Percentiles rank a stretch among this genome's conserved stretches.
Conservation (phyloP, 2,888 invertebrate species). For the Pollenia griseotomentosa region DNA sequence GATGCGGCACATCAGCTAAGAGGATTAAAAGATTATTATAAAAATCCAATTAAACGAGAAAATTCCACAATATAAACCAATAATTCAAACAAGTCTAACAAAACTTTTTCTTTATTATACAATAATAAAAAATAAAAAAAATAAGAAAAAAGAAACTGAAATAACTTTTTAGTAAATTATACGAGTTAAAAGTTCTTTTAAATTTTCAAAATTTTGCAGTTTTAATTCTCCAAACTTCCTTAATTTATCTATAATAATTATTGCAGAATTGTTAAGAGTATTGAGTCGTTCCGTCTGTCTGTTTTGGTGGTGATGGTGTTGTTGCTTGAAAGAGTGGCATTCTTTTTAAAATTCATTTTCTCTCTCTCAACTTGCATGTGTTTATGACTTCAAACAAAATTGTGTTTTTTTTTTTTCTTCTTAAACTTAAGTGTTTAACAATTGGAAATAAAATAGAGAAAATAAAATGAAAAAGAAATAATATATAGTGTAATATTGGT, state of each 20-base stretch:
- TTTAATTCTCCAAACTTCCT: conserved; percentile 43
- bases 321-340: conserved; percentile 3
- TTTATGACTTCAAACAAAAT: conserved; percentile 39
- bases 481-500: conserved; percentile 33
- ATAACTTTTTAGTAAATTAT: background rate
- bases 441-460: conserved; percentile 46
- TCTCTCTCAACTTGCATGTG: background rate
- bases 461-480: conserved; percentile 3
- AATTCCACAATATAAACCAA: conserved; percentile 20
- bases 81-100: conserved; percentile 35
- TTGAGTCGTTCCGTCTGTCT: background rate
- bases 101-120: conserved; percentile 26
- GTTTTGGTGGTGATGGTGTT: background rate
- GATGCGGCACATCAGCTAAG: conserved; percentile 4
- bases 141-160: background rate
- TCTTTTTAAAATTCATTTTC: background rate
- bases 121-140: background rate
- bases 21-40: conserved; percentile 41
- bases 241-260: conserved; percentile 66
- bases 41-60: conserved; percentile 42
- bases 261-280: conserved; percentile 38
- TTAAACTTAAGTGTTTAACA: conserved; percentile 65
- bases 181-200: conserved; percentile 1
- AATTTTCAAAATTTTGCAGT: background rate
- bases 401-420: background rate